Percentiles rank a stretch among this genome's conserved stretches.
These are phyloP conservation scores for Tenrec ecaudatus DNA, from an alignment of 2,113 vertebrate species.

Conservation along the genomic window DNA sequence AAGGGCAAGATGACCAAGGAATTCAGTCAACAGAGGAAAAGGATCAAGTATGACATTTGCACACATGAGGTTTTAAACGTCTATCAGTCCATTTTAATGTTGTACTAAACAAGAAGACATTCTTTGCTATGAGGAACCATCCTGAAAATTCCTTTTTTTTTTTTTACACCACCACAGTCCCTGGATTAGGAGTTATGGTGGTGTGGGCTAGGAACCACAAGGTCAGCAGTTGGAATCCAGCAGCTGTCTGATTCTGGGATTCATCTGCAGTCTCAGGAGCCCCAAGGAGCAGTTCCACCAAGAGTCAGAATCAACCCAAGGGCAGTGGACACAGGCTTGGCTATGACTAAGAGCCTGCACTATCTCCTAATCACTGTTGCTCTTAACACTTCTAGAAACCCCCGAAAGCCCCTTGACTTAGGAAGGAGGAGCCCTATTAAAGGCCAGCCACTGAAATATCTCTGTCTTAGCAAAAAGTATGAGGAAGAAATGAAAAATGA, in stretches of 20 bases:
- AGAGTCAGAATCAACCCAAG: not conserved
- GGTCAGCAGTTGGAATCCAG: too few relatives aligned
- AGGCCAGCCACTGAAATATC: not conserved
- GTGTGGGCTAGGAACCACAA: not conserved
- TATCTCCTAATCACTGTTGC: not conserved
- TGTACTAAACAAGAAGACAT: not conserved
- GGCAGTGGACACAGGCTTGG: not conserved
- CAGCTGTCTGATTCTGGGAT: too few relatives aligned
- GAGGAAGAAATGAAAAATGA: not conserved
- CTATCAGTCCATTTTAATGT: not conserved
- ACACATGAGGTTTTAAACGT: not conserved
- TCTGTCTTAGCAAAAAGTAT: not conserved
- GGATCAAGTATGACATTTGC: too few relatives aligned
- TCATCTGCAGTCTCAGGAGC: too few relatives aligned
- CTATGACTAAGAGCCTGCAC: not conserved
- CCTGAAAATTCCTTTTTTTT: not conserved
- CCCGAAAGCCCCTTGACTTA: not conserved
- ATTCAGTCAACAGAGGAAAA: too few relatives aligned
- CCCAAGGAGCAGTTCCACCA: too few relatives aligned
- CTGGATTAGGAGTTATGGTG: too few relatives aligned
- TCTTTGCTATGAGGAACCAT: not conserved
- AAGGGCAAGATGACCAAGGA: too few relatives aligned
- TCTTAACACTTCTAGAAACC: not conserved
- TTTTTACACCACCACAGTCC: too few relatives aligned
- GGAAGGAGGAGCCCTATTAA: not conserved